Evolutionary conservation across 2,888 invertebrate genomes (phyloP).

Genomic region (Chydorus sphaericus): DNA sequence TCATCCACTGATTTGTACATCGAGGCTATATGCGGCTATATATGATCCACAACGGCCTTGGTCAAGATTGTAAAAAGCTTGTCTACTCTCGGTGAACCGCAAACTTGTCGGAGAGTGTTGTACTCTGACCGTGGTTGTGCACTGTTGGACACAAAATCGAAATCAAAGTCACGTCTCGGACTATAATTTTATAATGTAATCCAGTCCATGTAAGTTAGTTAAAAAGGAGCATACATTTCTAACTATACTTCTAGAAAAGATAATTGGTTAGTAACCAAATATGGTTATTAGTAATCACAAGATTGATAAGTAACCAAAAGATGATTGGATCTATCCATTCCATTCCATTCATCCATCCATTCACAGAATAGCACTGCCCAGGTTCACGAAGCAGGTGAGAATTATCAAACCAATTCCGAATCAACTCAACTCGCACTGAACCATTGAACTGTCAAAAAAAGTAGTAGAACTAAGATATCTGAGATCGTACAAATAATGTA

Average conservation of each 20-base stretch:
- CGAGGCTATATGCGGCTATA: too few relatives aligned
- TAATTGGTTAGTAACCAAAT: constrained; percentile 14
- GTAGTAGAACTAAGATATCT: too few relatives aligned
- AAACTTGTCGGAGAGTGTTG: constrained; percentile 23
- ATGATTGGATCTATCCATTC: too few relatives aligned
- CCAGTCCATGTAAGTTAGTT: too few relatives aligned
- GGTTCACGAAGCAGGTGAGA: constrained; percentile 20
- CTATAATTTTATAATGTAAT: neutral
- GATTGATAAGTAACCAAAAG: too few relatives aligned
- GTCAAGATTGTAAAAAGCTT: neutral
- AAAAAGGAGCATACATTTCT: neutral
- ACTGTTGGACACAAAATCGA: constrained; percentile 19
- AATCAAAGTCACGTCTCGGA: constrained; percentile 11
- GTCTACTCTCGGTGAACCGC: constrained; percentile 21
- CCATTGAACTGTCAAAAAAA: too few relatives aligned
- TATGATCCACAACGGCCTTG: constrained; percentile 47
- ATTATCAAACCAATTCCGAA: constrained; percentile 22
- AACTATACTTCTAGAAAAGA: constrained; percentile 13
- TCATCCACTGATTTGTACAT: constrained; percentile 60
- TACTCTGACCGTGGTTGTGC: constrained; percentile 21
- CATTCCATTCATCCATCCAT: constrained; percentile 12
- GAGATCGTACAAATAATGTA: too few relatives aligned
- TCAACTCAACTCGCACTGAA: constrained; percentile 16
- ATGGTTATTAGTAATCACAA: too few relatives aligned
- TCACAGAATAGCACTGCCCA: constrained; percentile 20